Base-by-base conservation (phyloP, 1,140 invertebrate species). In the Mesaphorura yosii region DNA sequence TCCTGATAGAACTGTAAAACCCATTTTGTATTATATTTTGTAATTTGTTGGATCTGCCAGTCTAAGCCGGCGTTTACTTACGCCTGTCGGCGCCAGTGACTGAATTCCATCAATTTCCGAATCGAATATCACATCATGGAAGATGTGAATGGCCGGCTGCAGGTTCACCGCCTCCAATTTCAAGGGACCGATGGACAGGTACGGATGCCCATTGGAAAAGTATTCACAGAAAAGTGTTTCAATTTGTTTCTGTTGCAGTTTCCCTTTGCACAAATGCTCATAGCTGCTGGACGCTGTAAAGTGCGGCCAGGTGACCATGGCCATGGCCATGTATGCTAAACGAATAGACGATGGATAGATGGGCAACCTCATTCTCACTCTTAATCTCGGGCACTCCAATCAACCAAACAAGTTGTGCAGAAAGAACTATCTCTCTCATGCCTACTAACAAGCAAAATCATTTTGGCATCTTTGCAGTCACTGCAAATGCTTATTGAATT, bases 21-120 rank as follows among this genome's bases (percentile, higher is more conserved):
- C 98, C 94, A 1, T 93, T 97, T 1, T 95, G 94, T 62, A 93
- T 75, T 59, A 80, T 81, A 65, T 98, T 86, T 82, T 92, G 70
- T 3, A 53, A 48, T 57, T 17, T 42, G 15, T 15, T 28, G n/a
- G n/a, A n/a, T n/a, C n/a, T n/a, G n/a, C n/a, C n/a, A n/a, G n/a
- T n/a, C n/a, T n/a, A n/a, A n/a, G n/a, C n/a, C n/a, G n/a, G n/a
- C n/a, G n/a, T n/a, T 44, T 19, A 22, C 37, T 48, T 75, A 91
- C 87, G 66, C 82, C 79, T 1, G 92, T 90, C 57, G 25, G 39
- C 25, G 57, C 57, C 2, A 58, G 31, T 15, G 38, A 72, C 71
- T 97, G 90, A 46, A 99, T 83, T 1, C 81, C 73, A 48, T 84
- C 79, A 54, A 98, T 96, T 71, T 98, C 94, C 1, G 75, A 69